Evolutionary conservation across 1,140 invertebrate genomes (phyloP).

Genomic region (Chlorops oryzae): DNA sequence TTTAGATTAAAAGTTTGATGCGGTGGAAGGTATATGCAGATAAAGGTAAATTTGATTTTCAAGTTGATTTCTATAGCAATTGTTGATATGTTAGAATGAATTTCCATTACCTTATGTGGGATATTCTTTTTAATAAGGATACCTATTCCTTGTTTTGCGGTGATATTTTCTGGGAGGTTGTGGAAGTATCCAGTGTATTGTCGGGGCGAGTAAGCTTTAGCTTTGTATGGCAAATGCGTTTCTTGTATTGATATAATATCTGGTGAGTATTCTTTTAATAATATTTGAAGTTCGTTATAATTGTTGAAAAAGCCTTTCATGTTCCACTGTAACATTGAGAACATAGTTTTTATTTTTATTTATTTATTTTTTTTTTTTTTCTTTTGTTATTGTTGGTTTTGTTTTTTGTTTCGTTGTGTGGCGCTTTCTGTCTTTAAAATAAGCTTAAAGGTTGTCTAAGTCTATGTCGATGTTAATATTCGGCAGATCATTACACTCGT

Average conservation of each 20-base stretch:
- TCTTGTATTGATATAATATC: conserved; percentile 7
- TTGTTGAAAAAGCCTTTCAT: conserved; percentile 11
- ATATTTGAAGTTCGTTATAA: conserved; percentile 1
- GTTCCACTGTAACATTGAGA: conserved; percentile 11
- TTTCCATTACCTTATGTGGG: background rate
- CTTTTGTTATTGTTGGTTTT: too few species aligned
- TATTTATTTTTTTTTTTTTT: background rate
- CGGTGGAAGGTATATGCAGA: background rate
- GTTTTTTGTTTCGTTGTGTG: too few species aligned
- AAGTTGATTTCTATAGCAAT: background rate
- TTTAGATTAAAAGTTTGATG: background rate
- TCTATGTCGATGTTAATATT: background rate
- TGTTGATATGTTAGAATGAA: background rate
- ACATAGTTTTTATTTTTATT: background rate
- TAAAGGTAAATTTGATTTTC: background rate
- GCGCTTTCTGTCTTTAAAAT: background rate
- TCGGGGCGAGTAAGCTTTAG: background rate
- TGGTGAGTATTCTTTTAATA: conserved; percentile 6
- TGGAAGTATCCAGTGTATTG: background rate
- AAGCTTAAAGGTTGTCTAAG: background rate
- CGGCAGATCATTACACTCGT: background rate
- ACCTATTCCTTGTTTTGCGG: conserved; percentile 3
- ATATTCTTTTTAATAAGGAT: conserved; percentile 4
- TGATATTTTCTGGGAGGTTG: conserved; percentile 3
- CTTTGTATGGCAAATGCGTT: conserved; percentile 1